Evolutionary conservation across 2,797 vertebrate species (phyloP).

Genomic region (Enteromius anoplus): DNA sequence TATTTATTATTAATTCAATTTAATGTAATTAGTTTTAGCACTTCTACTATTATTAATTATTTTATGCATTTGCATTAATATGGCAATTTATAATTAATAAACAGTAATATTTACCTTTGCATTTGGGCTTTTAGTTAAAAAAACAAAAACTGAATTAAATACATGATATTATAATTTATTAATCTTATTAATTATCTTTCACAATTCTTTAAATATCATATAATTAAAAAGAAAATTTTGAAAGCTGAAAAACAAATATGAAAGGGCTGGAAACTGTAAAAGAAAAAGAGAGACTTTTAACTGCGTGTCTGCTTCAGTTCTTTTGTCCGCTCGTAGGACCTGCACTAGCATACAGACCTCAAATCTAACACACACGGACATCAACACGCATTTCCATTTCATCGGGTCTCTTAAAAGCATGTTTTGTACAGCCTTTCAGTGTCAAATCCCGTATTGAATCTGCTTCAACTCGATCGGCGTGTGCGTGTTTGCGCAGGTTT

Average conservation of each 20-base stretch:
- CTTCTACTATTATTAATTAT: not conserved
- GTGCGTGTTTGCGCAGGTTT: constrained; percentile 11
- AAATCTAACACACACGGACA: not conserved
- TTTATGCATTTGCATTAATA: not conserved
- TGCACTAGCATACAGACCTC: not conserved
- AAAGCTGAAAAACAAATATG: not conserved
- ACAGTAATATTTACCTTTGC: not conserved
- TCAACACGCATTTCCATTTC: not conserved
- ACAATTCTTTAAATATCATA: too few relatives aligned
- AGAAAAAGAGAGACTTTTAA: not conserved
- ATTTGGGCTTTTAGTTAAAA: not conserved
- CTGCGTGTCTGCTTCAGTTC: not conserved
- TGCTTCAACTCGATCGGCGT: not conserved
- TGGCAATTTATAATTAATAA: not conserved
- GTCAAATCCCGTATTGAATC: not conserved
- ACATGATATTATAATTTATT: not conserved
- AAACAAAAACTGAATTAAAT: not conserved
- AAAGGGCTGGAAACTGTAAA: not conserved
- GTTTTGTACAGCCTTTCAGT: constrained; percentile 19
- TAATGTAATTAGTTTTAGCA: not conserved
- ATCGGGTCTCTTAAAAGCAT: constrained; percentile 9
- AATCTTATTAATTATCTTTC: too few relatives aligned
- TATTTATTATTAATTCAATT: not conserved
- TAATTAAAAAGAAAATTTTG: too few relatives aligned
- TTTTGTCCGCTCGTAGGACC: not conserved